Percentiles rank a stretch among this genome's conserved stretches.
Evolutionary conservation across 2,797 vertebrate species (phyloP).

Genomic region (Morus bassanus): DNA sequence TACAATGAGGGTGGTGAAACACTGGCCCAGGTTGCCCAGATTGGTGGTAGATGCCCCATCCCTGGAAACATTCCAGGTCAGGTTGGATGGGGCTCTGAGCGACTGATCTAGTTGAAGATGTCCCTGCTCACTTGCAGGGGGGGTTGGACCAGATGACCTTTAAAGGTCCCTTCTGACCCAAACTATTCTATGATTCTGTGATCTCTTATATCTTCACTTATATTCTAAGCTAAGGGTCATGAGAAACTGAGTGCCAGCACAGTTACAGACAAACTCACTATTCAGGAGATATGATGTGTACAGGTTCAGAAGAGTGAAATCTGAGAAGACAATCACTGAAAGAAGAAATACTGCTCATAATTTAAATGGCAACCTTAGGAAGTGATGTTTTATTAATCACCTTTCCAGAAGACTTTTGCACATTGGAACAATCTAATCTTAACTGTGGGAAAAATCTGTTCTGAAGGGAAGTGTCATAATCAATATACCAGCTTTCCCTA

Average conservation of each 20-base stretch:
- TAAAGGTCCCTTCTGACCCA: too few species aligned
- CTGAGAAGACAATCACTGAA: background rate
- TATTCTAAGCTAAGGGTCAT: background rate
- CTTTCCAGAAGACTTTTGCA: background rate
- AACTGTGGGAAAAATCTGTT: background rate
- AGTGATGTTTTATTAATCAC: background rate
- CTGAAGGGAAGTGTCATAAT: background rate
- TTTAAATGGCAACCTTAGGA: background rate
- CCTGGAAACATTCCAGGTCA: too few species aligned
- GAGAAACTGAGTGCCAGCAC: background rate
- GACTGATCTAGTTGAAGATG: too few species aligned
- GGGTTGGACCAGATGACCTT: too few species aligned
- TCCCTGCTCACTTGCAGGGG: too few species aligned
- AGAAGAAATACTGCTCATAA: background rate
- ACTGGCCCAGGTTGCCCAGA: too few species aligned
- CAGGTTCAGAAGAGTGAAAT: background rate
- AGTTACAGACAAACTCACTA: background rate
- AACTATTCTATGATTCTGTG: too few species aligned
- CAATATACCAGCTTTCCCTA: background rate
- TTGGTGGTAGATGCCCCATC: too few species aligned
- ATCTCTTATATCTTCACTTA: background rate
- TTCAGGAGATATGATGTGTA: background rate
- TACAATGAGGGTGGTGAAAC: too few species aligned
- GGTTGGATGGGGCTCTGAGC: too few species aligned
- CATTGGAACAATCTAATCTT: background rate